A percentile compares a stretch with the other conserved stretches of the same genome.
Evolutionary conservation across 2,797 vertebrate species (phyloP).

Genomic region (Saxicola maurus): DNA sequence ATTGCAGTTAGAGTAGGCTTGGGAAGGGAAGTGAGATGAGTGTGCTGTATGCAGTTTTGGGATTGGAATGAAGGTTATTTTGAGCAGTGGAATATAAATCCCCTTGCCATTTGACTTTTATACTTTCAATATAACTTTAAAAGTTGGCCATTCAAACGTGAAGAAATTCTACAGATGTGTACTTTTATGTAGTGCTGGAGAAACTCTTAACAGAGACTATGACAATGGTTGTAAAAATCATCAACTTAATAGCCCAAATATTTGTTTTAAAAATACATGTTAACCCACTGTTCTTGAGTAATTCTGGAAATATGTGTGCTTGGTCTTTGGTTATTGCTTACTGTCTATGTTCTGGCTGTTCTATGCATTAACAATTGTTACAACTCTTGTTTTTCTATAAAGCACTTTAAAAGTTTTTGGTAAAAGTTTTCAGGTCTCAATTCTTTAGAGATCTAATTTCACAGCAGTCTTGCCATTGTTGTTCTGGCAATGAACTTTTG

Average conservation of each 20-base stretch:
- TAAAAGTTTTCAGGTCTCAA: not conserved
- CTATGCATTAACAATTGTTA: not conserved
- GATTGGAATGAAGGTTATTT: not conserved
- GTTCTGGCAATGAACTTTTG: not conserved
- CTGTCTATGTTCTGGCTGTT: not conserved
- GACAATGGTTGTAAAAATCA: not conserved
- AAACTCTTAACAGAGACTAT: not conserved
- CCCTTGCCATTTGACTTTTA: not conserved
- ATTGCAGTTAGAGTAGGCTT: not conserved
- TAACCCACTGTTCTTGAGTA: not conserved
- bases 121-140: not conserved
- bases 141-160: not conserved
- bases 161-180: not conserved
- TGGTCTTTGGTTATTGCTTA: not conserved
- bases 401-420: not conserved
- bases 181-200: not conserved
- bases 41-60: not conserved
- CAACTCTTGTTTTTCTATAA: not conserved
- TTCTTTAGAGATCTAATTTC: not conserved
- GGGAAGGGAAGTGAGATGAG: not conserved
- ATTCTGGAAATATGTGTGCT: not conserved
- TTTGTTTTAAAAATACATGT: not conserved
- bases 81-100: not conserved
- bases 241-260: not conserved
- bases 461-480: not conserved